phyloP scores from a whole-genome alignment of 2,888 invertebrate genomes.

The Habrosyne pyritoides region DNA sequence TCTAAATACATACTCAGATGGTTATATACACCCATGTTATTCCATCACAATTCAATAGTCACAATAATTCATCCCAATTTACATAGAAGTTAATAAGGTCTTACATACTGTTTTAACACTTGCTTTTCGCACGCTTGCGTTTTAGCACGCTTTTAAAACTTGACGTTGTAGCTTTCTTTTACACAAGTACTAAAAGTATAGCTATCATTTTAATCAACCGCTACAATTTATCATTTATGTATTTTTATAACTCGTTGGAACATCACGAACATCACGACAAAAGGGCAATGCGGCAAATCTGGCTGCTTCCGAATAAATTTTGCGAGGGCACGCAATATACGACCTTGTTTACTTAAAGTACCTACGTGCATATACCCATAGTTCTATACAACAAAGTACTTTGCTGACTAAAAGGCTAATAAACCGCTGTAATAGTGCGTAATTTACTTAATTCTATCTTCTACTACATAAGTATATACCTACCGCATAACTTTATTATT shows the following conservation, averaged over 20 bases:
- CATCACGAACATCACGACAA: constrained; percentile 45
- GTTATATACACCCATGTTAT: too few species aligned
- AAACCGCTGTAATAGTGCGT: background rate
- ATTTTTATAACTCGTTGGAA: constrained; percentile 43
- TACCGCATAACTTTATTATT: background rate
- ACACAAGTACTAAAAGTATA: too few species aligned
- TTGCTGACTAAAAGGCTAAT: background rate
- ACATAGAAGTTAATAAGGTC: too few species aligned
- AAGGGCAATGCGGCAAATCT: constrained; percentile 28
- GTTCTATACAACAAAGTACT: background rate
- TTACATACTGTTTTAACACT: too few species aligned
- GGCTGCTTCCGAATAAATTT: constrained; percentile 48
- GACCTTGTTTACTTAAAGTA: constrained; percentile 36
- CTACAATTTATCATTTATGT: constrained; percentile 33
- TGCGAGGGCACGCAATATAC: constrained; percentile 49
- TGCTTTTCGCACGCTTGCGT: too few species aligned
- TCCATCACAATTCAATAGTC: too few species aligned
- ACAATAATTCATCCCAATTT: too few species aligned
- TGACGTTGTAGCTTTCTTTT: too few species aligned
- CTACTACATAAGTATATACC: background rate
- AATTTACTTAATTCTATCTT: background rate
- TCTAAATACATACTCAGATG: too few species aligned
- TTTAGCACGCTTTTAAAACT: too few species aligned
- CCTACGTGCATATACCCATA: background rate
- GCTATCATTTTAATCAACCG: background rate